phyloP scores from a whole-genome alignment of 2,888 invertebrate genomes.

The Nemotelus pantherinus region DNA sequence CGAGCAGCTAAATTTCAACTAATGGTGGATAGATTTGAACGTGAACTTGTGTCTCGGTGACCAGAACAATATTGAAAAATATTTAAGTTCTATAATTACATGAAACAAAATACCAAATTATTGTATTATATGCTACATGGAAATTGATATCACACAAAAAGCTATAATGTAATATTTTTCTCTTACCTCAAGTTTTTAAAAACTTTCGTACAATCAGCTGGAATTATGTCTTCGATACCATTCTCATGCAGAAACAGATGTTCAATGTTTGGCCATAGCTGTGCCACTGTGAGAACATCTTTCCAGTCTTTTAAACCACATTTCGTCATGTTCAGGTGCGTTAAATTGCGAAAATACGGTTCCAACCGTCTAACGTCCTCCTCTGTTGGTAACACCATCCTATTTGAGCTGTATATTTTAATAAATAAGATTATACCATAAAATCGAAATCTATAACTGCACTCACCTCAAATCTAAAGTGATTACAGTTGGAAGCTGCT shows the following conservation, averaged over 20 bases:
- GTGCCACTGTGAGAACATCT: constrained; percentile 73
- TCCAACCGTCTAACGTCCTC: constrained; percentile 65
- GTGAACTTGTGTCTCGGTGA: no score
- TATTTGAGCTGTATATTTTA: constrained; percentile 77
- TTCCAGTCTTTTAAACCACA: constrained; percentile 79
- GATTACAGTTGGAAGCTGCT: constrained; percentile 60
- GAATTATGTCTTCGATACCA: constrained; percentile 70
- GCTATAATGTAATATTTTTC: no score
- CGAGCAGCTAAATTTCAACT: no score
- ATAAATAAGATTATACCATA: constrained; percentile 8
- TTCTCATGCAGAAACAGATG: constrained; percentile 80
- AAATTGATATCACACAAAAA: no score
- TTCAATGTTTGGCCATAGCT: constrained; percentile 76
- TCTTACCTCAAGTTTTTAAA: constrained; percentile 59
- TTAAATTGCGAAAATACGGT: constrained; percentile 59
- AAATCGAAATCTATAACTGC: constrained; percentile 15
- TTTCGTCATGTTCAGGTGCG: constrained; percentile 60
- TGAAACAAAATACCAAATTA: no score
- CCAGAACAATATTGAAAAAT: no score
- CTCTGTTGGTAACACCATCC: constrained; percentile 72
- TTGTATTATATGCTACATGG: no score
- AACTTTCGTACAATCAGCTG: constrained; percentile 64
- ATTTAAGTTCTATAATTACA: no score
- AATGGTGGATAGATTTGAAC: no score
- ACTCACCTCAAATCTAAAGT: constrained; percentile 61